phyloP scores from a whole-genome alignment of 2,113 vertebrate species.

The Kryptolebias marmoratus region DNA sequence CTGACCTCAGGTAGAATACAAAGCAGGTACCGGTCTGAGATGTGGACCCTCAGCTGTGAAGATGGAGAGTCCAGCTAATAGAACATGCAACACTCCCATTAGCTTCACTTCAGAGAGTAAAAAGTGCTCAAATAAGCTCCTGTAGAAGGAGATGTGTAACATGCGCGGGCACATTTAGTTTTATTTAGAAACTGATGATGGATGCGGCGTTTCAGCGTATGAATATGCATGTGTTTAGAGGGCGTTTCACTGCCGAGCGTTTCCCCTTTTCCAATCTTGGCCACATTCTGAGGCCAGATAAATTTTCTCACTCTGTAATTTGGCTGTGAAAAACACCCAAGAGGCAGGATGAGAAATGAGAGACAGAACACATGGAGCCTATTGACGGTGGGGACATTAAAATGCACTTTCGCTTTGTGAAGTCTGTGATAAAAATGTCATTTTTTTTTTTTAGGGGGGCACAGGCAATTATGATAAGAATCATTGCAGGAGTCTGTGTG shows the following conservation, averaged over 20 bases:
- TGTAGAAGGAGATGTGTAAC: background rate
- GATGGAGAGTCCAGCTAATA: conserved; percentile 19
- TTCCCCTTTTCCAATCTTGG: conserved; percentile 62
- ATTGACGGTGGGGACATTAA: conserved; percentile 43
- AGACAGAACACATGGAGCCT: conserved; percentile 15
- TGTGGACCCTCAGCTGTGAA: conserved; percentile 20
- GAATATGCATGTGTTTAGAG: conserved; percentile 62
- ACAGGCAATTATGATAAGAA: conserved; percentile 48
- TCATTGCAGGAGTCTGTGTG: conserved; percentile 21
- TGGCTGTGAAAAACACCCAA: conserved; percentile 62
- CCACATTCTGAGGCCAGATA: conserved; percentile 40
- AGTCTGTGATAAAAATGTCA: conserved; percentile 54
- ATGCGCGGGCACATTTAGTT: conserved; percentile 6
- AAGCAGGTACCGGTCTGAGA: conserved; percentile 38
- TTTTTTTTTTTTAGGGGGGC: conserved; percentile 30
- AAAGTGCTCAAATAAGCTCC: background rate
- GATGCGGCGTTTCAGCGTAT: conserved; percentile 38
- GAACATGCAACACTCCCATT: conserved; percentile 23
- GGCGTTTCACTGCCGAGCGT: conserved; percentile 32
- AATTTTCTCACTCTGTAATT: conserved; percentile 63
- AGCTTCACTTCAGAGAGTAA: conserved; percentile 13
- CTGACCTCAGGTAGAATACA: conserved; percentile 53
- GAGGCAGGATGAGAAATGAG: conserved; percentile 64
- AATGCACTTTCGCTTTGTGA: conserved; percentile 48
- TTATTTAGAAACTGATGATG: conserved; percentile 45